Conservation (phyloP, 1,140 invertebrate genomes). For the Proales similis region DNA sequence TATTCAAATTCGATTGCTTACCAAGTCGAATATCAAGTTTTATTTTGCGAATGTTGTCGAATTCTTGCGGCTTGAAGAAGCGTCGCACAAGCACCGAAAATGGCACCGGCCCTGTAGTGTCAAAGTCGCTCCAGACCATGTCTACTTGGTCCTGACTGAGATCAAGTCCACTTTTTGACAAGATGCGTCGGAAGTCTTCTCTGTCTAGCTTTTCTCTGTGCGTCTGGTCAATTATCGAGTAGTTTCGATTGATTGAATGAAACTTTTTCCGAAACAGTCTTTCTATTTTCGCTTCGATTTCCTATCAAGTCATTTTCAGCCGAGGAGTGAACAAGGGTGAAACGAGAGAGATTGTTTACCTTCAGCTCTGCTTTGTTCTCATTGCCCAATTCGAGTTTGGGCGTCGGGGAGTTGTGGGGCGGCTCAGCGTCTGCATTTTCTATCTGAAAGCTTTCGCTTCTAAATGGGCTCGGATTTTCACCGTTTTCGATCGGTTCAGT, state of each 20-base stretch:
- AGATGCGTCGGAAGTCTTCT: conserved; percentile 1
- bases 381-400: no score
- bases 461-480: no score
- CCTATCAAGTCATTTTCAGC: conserved; percentile 2
- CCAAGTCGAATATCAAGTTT: conserved; percentile 7
- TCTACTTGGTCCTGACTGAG: conserved; percentile 18
- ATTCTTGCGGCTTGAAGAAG: conserved; percentile 20
- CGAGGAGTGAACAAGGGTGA: no score
- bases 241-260: conserved; percentile 19
- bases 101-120: conserved; percentile 2
- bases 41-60: conserved; percentile 8
- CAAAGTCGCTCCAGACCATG: conserved; percentile 25
- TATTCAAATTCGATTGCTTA: no score
- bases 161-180: conserved; percentile 10
- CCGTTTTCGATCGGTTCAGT: no score
- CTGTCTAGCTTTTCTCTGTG: conserved; percentile 16
- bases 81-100: conserved; percentile 17
- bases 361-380: neutral
- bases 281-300: conserved; percentile 27
- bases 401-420: no score
- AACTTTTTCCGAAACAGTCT: conserved; percentile 1
- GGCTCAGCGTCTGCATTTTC: no score
- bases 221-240: conserved; percentile 8
- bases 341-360: neutral
- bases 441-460: no score